These are phyloP conservation scores for Spizaetus ornatus DNA, from an alignment of 2,113 vertebrate genomes.

Conservation along the genomic window DNA sequence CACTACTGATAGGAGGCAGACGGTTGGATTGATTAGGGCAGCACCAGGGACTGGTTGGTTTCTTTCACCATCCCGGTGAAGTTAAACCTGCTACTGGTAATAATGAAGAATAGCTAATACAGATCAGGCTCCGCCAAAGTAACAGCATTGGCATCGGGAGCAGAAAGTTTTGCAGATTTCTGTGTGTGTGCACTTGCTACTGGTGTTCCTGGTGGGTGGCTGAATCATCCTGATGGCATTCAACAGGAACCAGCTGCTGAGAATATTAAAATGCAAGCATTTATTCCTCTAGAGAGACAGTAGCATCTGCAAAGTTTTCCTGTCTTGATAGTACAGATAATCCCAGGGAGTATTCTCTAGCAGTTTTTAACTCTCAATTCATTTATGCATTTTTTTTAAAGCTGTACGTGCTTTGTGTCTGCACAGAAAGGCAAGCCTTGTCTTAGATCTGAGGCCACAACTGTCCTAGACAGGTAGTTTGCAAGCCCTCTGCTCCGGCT, in stretches of 20 bases:
- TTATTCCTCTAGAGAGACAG: slow-evolving; percentile 85
- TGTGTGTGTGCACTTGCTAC: slow-evolving; percentile 74
- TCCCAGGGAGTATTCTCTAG: slow-evolving; percentile 75
- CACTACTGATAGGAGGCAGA: not conserved
- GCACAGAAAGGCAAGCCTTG: not conserved
- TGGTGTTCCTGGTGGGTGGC: slow-evolving; percentile 83
- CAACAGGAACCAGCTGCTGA: slow-evolving; percentile 85
- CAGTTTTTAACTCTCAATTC: slow-evolving; percentile 77
- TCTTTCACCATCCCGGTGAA: not conserved
- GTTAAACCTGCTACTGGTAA: slow-evolving; percentile 46
- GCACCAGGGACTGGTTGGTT: not conserved
- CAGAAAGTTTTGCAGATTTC: slow-evolving; percentile 74
- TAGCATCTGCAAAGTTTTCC: slow-evolving; percentile 84
- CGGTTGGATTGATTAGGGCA: not conserved
- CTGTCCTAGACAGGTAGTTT: not conserved
- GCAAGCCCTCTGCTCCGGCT: not conserved
- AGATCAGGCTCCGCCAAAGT: slow-evolving; percentile 45
- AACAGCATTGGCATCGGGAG: slow-evolving; percentile 54
- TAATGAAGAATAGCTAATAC: slow-evolving; percentile 40
- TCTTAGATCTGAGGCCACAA: not conserved
- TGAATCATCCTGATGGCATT: slow-evolving; percentile 87
- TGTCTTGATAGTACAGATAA: slow-evolving; percentile 81
- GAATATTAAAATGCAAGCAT: slow-evolving; percentile 84
- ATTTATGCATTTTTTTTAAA: slow-evolving; percentile 58
- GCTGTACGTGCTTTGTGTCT: slow-evolving; percentile 20